Base-by-base conservation (phyloP, 2,113 vertebrate genomes). In the Corydoras sp. region DNA sequence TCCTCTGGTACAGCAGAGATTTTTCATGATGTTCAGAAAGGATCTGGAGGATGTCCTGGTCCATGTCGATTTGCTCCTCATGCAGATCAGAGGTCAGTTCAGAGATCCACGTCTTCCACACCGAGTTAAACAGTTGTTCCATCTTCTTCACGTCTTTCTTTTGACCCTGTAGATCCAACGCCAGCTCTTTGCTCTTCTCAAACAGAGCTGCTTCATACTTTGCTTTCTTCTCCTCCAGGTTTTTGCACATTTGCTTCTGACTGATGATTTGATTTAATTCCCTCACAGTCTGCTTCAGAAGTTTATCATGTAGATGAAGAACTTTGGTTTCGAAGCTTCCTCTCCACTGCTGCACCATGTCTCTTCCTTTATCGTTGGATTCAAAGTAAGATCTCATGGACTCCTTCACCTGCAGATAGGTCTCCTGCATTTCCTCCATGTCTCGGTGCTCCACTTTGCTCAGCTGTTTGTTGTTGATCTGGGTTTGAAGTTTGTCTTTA, bases 81-180 rank as follows among this genome's bases (percentile, higher is more conserved):
- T 43, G 35, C 7, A 43, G 35, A 43, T 43, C 35, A 43, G 2
- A 10, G 31, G 77, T 74, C 1, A 85, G 56, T 29, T 76, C 72
- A 1, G 18, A 0, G 5, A 86, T 50, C 81, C 81, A 86, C 1
- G 0, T 0, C 0, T 24, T 1, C 85, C 86, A 89, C 5, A 81
- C 31, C 3, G 0, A 1, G 1, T 58, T 31, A 50, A 90, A 90
- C 0, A 3, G 10, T 1, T 31, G 4, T 18, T n/a, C 75, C 32
- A 87, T 58, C 4, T 87, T 31, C 2, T 2, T 13, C 15, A 85
- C 79, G 10, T 64, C 71, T 18, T 74, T 48, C 0, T 5, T 62
- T 53, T 73, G 50, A n/a, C 74, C 63, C 11, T 81, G 80, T 0
- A 83, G 18, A 32, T 11, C 49, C 3, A 82, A 14, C 32, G 78